Evolutionary conservation across 2,797 vertebrate genomes (phyloP), one percentile per base, ranked within the genome.

Genomic region (Aldrovandia affinis): DNA sequence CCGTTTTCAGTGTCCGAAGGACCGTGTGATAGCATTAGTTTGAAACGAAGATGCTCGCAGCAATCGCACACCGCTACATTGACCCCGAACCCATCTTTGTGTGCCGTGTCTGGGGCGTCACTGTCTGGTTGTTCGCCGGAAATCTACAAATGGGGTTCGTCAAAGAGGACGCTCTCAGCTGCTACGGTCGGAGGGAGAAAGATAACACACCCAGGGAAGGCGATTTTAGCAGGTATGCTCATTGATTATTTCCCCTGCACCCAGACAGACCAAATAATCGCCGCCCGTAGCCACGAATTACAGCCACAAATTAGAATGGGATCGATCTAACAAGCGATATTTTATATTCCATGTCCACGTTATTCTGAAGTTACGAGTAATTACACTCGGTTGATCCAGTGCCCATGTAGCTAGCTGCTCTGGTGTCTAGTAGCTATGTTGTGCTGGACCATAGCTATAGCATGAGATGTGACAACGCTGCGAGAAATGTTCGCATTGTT

Each of bases 121-220:
- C 83, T 85, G 87, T 86, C 85, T 81, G 78, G 86, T 70, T 88
- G 88, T 55, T 87, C 84, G 68, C 88, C 91, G 80, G 88, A 54
- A 42, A 85, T 86, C 55, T 87, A 84, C 87, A 85, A 82, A 8
- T 68, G 86, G 0, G 88, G 85, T 86, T 87, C 91, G 81, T 90
- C 89, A 0, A 93, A 89, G 80, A 92, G 94, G 77, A 89, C 86
- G 81, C 88, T 93, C 84, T 92, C 95, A 15, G 94, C 94, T 0
- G 94, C 95, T 1, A 94, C 95, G 0, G 75, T 92, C 54, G 94
- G 92, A 55, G 94, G 92, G 25, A 90, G 89, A 86, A 94, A 91
- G 87, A 85, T 93, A 47, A 96, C 95, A 1, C 94, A 96, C 85
- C 94, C 92, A 0, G 93, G 94, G 59, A 96, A 96, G 85, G 94